phyloP scores from a whole-genome alignment of 2,113 vertebrate species.

The Irena cyanogastra region DNA sequence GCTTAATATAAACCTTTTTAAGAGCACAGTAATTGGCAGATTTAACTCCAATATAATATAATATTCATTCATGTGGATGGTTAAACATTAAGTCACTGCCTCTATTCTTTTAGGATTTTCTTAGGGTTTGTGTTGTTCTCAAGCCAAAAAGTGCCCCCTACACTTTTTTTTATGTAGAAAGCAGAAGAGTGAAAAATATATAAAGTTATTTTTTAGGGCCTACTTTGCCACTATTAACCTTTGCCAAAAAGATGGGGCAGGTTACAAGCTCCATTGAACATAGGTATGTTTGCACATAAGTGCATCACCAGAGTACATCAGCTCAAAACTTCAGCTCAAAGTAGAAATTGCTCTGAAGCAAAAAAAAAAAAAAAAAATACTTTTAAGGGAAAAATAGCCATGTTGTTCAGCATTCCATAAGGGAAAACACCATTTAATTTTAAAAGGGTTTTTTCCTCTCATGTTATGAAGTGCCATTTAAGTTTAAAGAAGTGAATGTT shows the following conservation, averaged over 20 bases:
- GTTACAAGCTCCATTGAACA: neutral
- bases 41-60: neutral
- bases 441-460: neutral
- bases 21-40: neutral
- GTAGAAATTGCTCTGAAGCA: neutral
- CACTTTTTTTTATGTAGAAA: neutral
- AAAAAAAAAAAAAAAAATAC: neutral
- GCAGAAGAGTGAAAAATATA: neutral
- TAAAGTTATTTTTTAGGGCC: neutral
- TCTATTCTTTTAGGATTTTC: neutral
- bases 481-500: neutral
- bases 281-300: neutral
- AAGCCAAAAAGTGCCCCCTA: neutral
- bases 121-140: neutral
- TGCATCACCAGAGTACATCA: neutral
- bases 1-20: neutral
- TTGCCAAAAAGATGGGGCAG: neutral
- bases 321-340: neutral
- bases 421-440: neutral
- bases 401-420: neutral
- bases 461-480: neutral
- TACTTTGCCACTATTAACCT: neutral
- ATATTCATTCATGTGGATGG: neutral
- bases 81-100: neutral
- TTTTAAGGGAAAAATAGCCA: neutral